A percentile compares a stretch with the other conserved stretches of the same genome.
Evolutionary conservation across 2,888 invertebrate genomes (phyloP).

Genomic region (Leptodirus hochenwartii): DNA sequence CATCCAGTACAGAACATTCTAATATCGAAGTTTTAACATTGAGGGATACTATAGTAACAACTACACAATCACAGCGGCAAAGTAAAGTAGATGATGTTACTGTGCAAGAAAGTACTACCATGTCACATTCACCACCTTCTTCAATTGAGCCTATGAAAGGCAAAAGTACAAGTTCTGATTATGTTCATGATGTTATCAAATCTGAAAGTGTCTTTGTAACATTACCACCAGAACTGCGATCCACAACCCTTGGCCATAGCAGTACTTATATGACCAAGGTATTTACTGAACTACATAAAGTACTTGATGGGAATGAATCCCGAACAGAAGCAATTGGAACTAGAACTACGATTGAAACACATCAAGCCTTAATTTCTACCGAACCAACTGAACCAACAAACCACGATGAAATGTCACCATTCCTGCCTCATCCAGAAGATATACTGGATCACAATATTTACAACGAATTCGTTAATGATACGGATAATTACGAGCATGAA

Average conservation of each 20-base stretch:
- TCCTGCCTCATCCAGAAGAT: no score
- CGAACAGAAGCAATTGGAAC: slow-evolving; percentile 6
- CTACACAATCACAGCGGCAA: slow-evolving; percentile 10
- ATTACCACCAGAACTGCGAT: slow-evolving; percentile 3
- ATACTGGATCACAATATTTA: no score
- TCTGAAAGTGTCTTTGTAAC: no score
- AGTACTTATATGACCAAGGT: background rate
- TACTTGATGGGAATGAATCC: no score
- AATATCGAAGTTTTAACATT: slow-evolving; percentile 12
- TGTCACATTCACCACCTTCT: no score
- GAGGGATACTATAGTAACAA: slow-evolving; percentile 4
- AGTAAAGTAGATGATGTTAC: no score
- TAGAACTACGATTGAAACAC: slow-evolving; percentile 11
- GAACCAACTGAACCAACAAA: slow-evolving; percentile 13
- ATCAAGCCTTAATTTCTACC: slow-evolving; percentile 11
- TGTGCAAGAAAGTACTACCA: slow-evolving; percentile 10
- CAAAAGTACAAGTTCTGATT: background rate
- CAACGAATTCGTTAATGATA: no score
- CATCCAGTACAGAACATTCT: background rate
- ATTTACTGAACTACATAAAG: background rate
- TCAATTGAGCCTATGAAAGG: background rate
- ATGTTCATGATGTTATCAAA: background rate
- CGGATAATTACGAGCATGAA: no score
- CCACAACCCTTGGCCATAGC: slow-evolving; percentile 6
- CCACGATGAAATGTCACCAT: slow-evolving; percentile 42